Evolutionary conservation across 2,113 vertebrate genomes (phyloP), one percentile per base, ranked within the genome.

Genomic region (Muntiacus muntjak): DNA sequence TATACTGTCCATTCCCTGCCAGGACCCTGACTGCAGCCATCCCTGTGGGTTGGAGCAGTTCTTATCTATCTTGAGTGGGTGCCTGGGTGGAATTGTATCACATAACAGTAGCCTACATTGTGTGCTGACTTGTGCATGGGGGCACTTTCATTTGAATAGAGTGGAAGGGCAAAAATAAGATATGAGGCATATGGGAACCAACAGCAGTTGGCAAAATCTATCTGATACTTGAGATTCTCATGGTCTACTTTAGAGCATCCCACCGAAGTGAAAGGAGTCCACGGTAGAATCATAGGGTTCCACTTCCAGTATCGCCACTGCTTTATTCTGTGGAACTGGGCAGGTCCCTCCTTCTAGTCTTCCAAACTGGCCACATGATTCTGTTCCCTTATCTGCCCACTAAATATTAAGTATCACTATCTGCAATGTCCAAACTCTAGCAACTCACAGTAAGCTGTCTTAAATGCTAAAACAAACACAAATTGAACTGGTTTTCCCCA

Each of bases 381-480:
- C 91, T 94, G 26, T 36, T 84, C 57, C 60, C n/a, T n/a, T 71
- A 14, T 54, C 23, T 0, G 26, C 58, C 96, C 82, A 54, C 93
- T 96, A 87, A 92, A 94, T 86, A 86, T 45, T 62, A 67, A 30
- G 19, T 52, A 64, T 81, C 9, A 11, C 93, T 85, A 88, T 90
- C 78, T 96, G 54, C 57, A 40, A 52, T 11, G 57, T 7, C 71
- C 91, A 93, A 89, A 94, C 74, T 83, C 89, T 23, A 90, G 45
- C 89, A 40, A 94, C 47, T 87, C 67, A 62, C 15, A 74, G 62
- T 89, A 91, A 97, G 91, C 91, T 89, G 78, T 64, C 91, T 95
- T 97, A 97, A 98, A 98, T 84, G 89, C 94, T 98, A 97, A 98
- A 97, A 92, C 94, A 98, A 98, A 98, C 95, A 97, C 82, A 76